Evolutionary conservation across 2,113 vertebrate species (phyloP).

Genomic region (Bungarus multicinctus): DNA sequence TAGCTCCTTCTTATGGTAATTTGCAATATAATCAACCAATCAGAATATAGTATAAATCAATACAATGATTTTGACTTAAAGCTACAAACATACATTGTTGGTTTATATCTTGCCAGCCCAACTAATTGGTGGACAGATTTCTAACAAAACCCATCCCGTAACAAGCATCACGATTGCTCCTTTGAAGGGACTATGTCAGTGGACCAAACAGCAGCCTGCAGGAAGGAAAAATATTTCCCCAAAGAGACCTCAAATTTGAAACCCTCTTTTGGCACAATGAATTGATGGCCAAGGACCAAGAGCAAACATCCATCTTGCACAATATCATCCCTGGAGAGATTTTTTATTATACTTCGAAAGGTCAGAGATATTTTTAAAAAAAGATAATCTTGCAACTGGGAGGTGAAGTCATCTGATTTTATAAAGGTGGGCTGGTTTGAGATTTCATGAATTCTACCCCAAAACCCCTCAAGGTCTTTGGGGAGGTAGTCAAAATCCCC

Average conservation of each 20-base stretch:
- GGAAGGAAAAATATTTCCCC: background rate
- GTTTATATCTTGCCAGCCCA: no score
- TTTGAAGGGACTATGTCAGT: background rate
- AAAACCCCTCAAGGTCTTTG: background rate
- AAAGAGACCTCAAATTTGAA: background rate
- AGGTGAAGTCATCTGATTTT: background rate
- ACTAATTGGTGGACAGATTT: no score
- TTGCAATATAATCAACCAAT: no score
- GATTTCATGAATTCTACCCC: background rate
- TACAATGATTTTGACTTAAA: no score
- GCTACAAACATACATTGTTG: no score
- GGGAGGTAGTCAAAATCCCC: background rate
- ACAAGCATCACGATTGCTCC: background rate
- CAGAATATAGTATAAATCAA: no score
- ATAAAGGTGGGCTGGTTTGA: background rate
- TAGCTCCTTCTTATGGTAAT: no score
- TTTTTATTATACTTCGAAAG: background rate
- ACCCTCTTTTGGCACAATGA: background rate
- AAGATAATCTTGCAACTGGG: background rate
- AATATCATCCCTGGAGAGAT: background rate
- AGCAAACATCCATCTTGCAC: background rate
- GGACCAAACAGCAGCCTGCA: background rate
- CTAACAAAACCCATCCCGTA: no score
- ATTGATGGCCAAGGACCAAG: background rate
- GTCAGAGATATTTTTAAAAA: background rate